Conservation (phyloP, 1,140 invertebrate genomes). For the Ips nitidus region DNA sequence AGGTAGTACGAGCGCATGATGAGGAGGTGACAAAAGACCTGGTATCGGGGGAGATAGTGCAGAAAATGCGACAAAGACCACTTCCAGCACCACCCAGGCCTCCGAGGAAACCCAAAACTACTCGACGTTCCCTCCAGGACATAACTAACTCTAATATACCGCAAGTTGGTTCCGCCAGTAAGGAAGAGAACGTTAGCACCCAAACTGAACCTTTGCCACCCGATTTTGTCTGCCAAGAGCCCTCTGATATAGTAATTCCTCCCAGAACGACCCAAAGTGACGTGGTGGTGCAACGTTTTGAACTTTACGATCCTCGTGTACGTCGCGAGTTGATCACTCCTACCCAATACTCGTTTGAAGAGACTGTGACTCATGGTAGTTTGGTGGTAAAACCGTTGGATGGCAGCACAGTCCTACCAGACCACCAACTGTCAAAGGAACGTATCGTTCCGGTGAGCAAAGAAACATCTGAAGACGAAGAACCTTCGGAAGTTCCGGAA, state of each 20-base stretch:
- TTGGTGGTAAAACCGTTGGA: slow-evolving; percentile 47
- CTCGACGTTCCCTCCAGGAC: slow-evolving; percentile 41
- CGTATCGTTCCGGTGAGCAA: slow-evolving; percentile 35
- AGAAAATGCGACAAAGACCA: slow-evolving; percentile 78
- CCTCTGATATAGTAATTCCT: slow-evolving; percentile 41
- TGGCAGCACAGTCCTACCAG: slow-evolving; percentile 39
- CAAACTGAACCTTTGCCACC: slow-evolving; percentile 81
- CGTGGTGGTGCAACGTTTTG: background rate
- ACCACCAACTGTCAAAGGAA: slow-evolving; percentile 36
- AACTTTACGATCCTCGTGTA: slow-evolving; percentile 38
- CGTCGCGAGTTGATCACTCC: slow-evolving; percentile 59
- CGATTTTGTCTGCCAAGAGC: slow-evolving; percentile 63
- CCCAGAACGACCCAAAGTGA: slow-evolving; percentile 24
- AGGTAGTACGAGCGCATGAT: slow-evolving; percentile 64
- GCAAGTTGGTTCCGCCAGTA: slow-evolving; percentile 43
- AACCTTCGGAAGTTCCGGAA: slow-evolving; percentile 48
- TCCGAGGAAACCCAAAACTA: slow-evolving; percentile 59
- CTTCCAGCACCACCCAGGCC: slow-evolving; percentile 79
- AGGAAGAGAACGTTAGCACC: slow-evolving; percentile 73
- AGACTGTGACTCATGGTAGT: slow-evolving; percentile 50
- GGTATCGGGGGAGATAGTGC: slow-evolving; percentile 69
- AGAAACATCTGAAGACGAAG: slow-evolving; percentile 38
- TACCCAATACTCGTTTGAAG: slow-evolving; percentile 41
- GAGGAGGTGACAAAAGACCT: slow-evolving; percentile 62
- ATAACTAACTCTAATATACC: slow-evolving; percentile 35